A percentile compares a stretch with the other conserved stretches of the same genome.
Evolutionary conservation across 2,888 invertebrate genomes (phyloP).

Genomic region (Stenodera caucasica): DNA sequence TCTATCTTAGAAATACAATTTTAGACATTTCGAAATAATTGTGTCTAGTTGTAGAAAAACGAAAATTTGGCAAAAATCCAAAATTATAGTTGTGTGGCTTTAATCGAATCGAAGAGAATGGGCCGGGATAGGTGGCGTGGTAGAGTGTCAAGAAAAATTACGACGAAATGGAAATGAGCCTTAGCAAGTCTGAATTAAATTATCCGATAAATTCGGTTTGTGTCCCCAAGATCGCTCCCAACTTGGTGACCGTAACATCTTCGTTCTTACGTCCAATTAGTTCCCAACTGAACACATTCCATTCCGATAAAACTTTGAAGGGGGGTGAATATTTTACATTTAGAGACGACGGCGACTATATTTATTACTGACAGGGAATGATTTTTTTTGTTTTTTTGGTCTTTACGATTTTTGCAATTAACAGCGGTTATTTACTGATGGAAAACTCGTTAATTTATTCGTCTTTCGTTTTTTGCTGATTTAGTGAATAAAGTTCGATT

Average conservation of each 20-base stretch:
- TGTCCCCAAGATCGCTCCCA: constrained; percentile 32
- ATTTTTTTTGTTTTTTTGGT: not conserved
- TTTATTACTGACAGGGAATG: not conserved
- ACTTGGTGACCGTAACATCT: constrained; percentile 31
- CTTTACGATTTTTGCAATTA: not conserved
- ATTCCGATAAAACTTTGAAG: constrained; percentile 14
- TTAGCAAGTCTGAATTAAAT: constrained; percentile 40
- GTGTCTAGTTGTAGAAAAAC: no score
- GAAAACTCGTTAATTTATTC: not conserved
- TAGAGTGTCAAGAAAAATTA: constrained; percentile 36
- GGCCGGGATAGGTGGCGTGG: constrained; percentile 23
- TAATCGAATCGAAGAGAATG: constrained; percentile 27
- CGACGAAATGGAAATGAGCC: constrained; percentile 39
- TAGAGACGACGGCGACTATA: constrained; percentile 8
- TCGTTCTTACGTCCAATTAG: constrained; percentile 31
- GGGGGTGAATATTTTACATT: constrained; percentile 26
- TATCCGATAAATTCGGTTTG: constrained; percentile 38
- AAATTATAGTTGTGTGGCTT: no score
- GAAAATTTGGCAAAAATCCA: constrained; percentile 1
- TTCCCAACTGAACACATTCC: constrained; percentile 26
- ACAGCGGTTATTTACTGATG: constrained; percentile 1
- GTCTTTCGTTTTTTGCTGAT: not conserved
- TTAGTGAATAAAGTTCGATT: not conserved
- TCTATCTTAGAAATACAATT: not conserved
- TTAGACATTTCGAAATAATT: no score